phyloP scores from a whole-genome alignment of 23 tunicate species.

The Phallusia fumigata region DNA sequence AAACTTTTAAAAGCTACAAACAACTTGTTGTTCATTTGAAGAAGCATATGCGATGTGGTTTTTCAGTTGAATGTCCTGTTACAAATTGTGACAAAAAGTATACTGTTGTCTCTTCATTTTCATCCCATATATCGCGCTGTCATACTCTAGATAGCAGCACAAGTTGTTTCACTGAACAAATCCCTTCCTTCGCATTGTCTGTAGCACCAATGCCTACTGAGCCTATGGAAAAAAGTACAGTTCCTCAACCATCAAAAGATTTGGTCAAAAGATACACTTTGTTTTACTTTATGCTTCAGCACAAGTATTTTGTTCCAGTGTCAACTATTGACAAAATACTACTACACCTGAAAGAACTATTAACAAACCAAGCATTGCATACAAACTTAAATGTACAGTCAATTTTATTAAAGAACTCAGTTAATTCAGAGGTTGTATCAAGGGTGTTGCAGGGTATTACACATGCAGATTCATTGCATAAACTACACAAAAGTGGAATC shows the following conservation, averaged over 20 bases:
- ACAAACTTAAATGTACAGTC: neutral
- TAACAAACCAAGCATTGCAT: neutral
- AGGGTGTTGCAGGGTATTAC: neutral
- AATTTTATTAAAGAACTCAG: neutral
- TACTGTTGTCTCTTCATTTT: neutral
- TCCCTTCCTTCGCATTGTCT: neutral
- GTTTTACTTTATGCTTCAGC: neutral
- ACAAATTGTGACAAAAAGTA: neutral
- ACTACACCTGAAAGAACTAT: neutral
- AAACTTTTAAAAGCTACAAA: neutral
- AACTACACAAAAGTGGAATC: neutral
- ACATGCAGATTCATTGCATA: neutral
- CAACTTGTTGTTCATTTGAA: neutral
- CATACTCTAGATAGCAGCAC: neutral
- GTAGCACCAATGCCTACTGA: neutral
- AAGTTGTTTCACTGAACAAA: neutral
- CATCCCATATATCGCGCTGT: neutral
- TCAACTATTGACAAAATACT: neutral
- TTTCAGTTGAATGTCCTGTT: neutral
- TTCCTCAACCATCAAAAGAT: neutral
- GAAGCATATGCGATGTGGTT: neutral
- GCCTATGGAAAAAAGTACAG: neutral
- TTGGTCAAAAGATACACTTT: neutral
- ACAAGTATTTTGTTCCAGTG: neutral
- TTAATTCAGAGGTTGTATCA: neutral